Percentiles rank a stretch among this genome's conserved stretches.
These are phyloP conservation scores for Drosophila gunungcola DNA, from an alignment of 1,140 invertebrate genomes.

Conservation along the genomic window DNA sequence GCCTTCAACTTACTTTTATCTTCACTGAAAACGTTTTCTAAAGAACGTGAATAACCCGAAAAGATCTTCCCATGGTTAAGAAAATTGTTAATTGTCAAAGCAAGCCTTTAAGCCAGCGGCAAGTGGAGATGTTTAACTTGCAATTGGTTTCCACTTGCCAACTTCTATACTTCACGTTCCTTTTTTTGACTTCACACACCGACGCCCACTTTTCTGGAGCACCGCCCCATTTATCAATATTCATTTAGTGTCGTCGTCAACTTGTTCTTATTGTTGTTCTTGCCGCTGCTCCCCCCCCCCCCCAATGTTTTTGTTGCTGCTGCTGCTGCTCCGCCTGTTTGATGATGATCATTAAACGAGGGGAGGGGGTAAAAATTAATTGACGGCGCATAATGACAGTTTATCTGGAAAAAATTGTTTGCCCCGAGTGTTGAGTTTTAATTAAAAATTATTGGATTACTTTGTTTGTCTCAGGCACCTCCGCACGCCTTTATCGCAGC, in stretches of 20 bases:
- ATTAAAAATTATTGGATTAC: conserved; percentile 84
- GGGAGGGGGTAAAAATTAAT: conserved; percentile 74
- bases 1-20: too few relatives aligned
- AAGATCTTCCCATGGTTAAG: conserved; percentile 20
- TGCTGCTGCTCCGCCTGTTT: conserved; percentile 36
- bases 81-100: conserved; percentile 57
- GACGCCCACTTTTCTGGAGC: conserved; percentile 73
- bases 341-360: conserved; percentile 76
- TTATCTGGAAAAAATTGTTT: conserved; percentile 84
- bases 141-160: conserved; percentile 54
- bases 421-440: conserved; percentile 82
- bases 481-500: background rate
- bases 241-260: conserved; percentile 80
- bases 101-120: conserved; percentile 44
- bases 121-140: conserved; percentile 55
- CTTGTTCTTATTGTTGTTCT: conserved; percentile 51
- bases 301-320: conserved; percentile 6
- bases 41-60: too few relatives aligned
- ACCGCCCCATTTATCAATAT: conserved; percentile 84
- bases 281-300: conserved; percentile 4
- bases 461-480: conserved; percentile 52
- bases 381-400: conserved; percentile 83
- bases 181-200: conserved; percentile 51
- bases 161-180: conserved; percentile 6
- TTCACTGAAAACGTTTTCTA: too few relatives aligned